These are phyloP conservation scores for Drosophila willistoni DNA, from an alignment of 1,140 invertebrate genomes.

Conservation along the genomic window DNA sequence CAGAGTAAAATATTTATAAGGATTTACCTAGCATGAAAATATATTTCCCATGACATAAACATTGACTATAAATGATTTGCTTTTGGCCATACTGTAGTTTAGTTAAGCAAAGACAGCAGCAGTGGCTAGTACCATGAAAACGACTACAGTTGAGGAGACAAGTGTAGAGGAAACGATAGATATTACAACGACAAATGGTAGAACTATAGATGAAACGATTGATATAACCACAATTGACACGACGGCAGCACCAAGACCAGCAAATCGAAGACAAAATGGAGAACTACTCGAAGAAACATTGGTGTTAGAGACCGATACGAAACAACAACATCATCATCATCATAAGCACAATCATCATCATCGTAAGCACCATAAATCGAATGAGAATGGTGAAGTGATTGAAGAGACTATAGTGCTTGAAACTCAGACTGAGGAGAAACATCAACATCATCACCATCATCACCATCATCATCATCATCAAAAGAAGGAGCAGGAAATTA, in stretches of 20 bases:
- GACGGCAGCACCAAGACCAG: conserved; percentile 12
- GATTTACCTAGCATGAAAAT: conserved; percentile 70
- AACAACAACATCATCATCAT: conserved; percentile 43
- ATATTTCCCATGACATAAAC: conserved; percentile 76
- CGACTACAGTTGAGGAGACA: conserved; percentile 60
- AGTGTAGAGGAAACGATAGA: conserved; percentile 52
- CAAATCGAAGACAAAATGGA: conserved; percentile 1
- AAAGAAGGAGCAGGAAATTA: conserved; percentile 4
- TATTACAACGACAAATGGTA: conserved; percentile 43
- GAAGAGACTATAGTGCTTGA: conserved; percentile 41
- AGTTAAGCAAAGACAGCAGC: conserved; percentile 34
- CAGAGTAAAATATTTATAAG: conserved; percentile 37
- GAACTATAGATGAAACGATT: conserved; percentile 43
- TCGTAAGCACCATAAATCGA: conserved; percentile 19
- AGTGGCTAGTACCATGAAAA: conserved; percentile 40
- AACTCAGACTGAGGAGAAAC: conserved; percentile 2
- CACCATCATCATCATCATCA: conserved; percentile 44
- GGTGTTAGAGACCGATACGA: conserved; percentile 3
- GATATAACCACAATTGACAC: conserved; percentile 48
- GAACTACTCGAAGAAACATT: neutral
- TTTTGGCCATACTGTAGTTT: conserved; percentile 32
- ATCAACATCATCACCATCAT: conserved; percentile 39
- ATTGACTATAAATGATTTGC: conserved; percentile 59
- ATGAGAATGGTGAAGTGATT: conserved; percentile 40
- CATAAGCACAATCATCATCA: conserved; percentile 42